These are phyloP conservation scores for Lagopus leucura DNA, from an alignment of 2,113 vertebrate species.

Conservation along the genomic window DNA sequence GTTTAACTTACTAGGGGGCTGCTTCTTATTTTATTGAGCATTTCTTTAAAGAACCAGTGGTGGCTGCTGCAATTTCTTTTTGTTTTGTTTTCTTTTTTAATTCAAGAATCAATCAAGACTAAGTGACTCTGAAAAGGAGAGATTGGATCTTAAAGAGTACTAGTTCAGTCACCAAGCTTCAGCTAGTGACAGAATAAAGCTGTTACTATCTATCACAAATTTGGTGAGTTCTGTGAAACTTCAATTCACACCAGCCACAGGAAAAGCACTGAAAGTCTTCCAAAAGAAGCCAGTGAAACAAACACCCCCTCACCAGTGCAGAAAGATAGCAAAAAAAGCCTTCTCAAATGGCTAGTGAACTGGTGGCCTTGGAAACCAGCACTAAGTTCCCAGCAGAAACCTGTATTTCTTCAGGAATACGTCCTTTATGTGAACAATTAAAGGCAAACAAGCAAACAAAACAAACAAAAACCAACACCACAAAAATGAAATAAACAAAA, in stretches of 20 bases:
- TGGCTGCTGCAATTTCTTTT: neutral
- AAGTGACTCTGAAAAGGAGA: neutral
- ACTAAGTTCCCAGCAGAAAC: neutral
- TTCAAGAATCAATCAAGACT: neutral
- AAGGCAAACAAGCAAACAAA: neutral
- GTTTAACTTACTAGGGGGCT: neutral
- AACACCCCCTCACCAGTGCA: neutral
- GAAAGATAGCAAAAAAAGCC: neutral
- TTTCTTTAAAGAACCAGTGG: neutral
- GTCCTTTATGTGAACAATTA: neutral
- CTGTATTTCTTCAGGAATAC: neutral
- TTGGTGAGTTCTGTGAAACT: neutral
- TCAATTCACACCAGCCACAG: neutral
- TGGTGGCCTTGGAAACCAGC: neutral
- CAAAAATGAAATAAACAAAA: neutral
- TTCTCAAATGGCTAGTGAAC: neutral
- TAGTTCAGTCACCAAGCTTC: conserved; percentile 3
- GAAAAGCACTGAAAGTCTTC: neutral
- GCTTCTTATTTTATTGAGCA: neutral
- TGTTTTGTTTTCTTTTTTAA: neutral
- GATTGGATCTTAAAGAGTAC: neutral
- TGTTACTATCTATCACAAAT: neutral
- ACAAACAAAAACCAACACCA: neutral
- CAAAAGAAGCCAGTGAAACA: neutral
- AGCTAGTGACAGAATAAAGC: neutral